Percentiles rank a stretch among this genome's conserved stretches.
Conservation (phyloP, 2,888 invertebrate species). For the Chrysotoxum bicinctum region DNA sequence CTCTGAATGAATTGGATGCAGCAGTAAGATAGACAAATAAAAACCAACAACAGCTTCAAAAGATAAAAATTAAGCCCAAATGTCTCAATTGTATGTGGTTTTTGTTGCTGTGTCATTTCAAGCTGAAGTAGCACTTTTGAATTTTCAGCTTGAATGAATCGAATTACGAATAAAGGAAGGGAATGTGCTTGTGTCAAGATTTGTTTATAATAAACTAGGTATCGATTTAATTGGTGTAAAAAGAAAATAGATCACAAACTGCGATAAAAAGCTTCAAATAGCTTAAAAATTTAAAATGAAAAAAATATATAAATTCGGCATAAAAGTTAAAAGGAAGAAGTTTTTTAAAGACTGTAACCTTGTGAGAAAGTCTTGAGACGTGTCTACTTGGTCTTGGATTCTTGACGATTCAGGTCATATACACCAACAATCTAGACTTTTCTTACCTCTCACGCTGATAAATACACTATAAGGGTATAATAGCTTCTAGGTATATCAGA, state of each 20-base stretch:
- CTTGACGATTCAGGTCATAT: no score
- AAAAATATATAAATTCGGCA: no score
- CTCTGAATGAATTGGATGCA: neutral
- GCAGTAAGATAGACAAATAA: neutral
- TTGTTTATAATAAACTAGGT: neutral
- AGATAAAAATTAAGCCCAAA: slow-evolving; percentile 35
- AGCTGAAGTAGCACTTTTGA: slow-evolving; percentile 33
- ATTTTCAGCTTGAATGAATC: slow-evolving; percentile 15
- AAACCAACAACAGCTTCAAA: neutral
- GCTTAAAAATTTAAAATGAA: no score
- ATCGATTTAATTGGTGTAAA: neutral
- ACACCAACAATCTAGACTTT: no score
- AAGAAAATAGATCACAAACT: neutral
- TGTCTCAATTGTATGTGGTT: slow-evolving; percentile 37
- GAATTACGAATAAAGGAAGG: neutral
- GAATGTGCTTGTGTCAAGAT: slow-evolving; percentile 20
- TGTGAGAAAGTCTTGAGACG: no score
- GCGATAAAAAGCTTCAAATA: no score
- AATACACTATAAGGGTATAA: no score
- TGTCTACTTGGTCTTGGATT: no score
- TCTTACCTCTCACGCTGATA: no score
- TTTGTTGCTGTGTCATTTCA: slow-evolving; percentile 19
- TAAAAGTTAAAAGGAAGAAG: no score
- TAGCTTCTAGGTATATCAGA: no score
- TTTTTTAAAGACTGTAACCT: no score